A percentile compares a stretch with the other conserved stretches of the same genome.
Evolutionary conservation across 2,888 invertebrate species (phyloP).

Genomic region (Formica aserva): DNA sequence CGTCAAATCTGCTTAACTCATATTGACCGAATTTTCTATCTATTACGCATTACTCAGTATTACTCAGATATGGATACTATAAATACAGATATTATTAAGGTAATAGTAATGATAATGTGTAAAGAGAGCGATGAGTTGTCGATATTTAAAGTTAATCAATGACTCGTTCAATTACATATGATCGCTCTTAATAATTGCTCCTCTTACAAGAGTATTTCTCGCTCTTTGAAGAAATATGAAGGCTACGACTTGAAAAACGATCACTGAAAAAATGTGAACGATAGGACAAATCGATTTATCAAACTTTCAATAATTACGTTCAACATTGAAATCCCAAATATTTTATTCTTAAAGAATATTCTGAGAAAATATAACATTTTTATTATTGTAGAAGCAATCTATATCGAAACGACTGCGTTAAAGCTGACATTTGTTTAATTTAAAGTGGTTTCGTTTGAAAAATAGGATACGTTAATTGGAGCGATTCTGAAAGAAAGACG

Average conservation of each 20-base stretch:
- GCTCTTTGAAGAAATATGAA: background rate
- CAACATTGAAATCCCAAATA: background rate
- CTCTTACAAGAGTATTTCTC: background rate
- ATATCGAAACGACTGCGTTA: background rate
- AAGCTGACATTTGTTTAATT: background rate
- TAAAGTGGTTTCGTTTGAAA: background rate
- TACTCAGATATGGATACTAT: background rate
- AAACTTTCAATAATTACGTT: background rate
- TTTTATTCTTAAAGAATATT: background rate
- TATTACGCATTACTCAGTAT: background rate
- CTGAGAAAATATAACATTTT: background rate
- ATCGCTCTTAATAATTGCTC: background rate
- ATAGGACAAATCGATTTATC: conserved; percentile 4
- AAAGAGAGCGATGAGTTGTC: background rate
- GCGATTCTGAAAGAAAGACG: background rate
- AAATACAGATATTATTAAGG: background rate
- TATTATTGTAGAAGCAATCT: background rate
- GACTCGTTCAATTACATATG: background rate
- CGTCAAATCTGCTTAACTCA: background rate
- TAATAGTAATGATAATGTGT: background rate
- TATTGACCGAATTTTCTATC: background rate
- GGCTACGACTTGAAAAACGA: too few relatives aligned
- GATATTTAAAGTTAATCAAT: background rate
- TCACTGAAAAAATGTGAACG: background rate
- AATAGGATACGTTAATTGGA: conserved; percentile 5